Percentiles rank a stretch among this genome's conserved stretches.
Conservation (phyloP, 2,113 vertebrate genomes). For the Tursiops truncatus region DNA sequence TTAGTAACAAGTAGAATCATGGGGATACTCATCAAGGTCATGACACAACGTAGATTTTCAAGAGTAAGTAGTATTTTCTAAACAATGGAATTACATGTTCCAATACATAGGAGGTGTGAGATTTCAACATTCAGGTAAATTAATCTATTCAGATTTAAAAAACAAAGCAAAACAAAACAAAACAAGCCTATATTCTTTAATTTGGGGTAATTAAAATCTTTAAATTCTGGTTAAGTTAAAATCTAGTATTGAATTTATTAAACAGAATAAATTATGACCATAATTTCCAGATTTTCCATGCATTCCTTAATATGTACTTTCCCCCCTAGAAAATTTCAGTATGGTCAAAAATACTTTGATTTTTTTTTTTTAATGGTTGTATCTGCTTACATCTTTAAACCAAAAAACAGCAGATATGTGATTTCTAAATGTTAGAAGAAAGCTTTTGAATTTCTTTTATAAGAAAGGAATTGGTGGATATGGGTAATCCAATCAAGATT, state of each 20-base stretch:
- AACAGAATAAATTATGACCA: background rate
- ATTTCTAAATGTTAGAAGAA: background rate
- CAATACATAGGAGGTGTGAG: background rate
- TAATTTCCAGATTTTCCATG: background rate
- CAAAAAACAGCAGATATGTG: background rate
- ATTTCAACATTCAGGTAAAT: background rate
- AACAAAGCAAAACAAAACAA: background rate
- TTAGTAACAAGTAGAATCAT: background rate
- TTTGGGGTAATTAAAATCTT: background rate
- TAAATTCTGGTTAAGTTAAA: background rate
- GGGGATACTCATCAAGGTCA: background rate
- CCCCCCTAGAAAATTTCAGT: background rate
- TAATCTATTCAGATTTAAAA: background rate
- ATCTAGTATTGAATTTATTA: background rate
- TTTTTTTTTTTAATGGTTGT: background rate
- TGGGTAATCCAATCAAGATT: background rate
- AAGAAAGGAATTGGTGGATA: background rate
- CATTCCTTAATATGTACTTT: background rate
- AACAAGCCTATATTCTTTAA: background rate
- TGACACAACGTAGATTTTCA: background rate
- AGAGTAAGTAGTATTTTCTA: background rate
- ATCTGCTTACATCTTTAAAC: background rate
- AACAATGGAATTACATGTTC: rapidly evolving
- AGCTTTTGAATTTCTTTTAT: background rate
- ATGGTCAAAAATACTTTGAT: background rate